Percentiles rank a stretch among this genome's conserved stretches.
Evolutionary conservation across 2,888 invertebrate species (phyloP).

Genomic region (Bombylius major): DNA sequence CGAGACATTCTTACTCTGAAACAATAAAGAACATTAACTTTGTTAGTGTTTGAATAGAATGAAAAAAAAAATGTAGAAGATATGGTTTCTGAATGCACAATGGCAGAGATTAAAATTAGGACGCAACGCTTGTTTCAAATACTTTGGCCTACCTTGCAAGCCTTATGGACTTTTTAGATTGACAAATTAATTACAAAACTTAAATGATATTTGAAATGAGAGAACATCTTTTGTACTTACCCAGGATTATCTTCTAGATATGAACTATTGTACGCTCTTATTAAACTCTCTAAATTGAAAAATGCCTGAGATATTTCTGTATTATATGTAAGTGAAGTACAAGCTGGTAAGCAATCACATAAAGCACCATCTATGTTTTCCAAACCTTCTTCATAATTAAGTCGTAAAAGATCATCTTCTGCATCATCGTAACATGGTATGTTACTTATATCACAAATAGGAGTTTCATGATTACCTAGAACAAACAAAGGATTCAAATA

Average conservation of each 20-base stretch:
- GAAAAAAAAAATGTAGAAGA: too few species aligned
- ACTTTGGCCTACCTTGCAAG: too few species aligned
- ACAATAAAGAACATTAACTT: constrained; percentile 1
- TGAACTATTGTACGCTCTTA: neutral
- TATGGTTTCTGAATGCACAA: too few species aligned
- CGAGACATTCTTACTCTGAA: constrained; percentile 44
- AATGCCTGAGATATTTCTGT: constrained; percentile 31
- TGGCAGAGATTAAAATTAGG: too few species aligned
- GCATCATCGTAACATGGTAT: constrained; percentile 30
- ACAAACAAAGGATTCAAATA: too few species aligned
- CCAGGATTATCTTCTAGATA: constrained; percentile 19
- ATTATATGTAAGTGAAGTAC: constrained; percentile 30
- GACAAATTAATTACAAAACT: too few species aligned
- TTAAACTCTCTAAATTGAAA: constrained; percentile 18
- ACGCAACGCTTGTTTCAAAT: too few species aligned
- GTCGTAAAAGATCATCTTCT: constrained; percentile 23
- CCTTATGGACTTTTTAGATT: too few species aligned
- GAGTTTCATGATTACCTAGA: constrained; percentile 16
- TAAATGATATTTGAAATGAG: neutral
- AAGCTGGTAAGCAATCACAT: constrained; percentile 32
- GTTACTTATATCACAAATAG: constrained; percentile 32
- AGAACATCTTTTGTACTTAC: neutral
- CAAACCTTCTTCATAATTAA: constrained; percentile 25
- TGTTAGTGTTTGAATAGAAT: too few species aligned
- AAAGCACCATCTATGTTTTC: constrained; percentile 26